Percentiles rank a stretch among this genome's conserved stretches.
Conservation (phyloP, 2,797 vertebrate genomes). For the Tachyglossus aculeatus region DNA sequence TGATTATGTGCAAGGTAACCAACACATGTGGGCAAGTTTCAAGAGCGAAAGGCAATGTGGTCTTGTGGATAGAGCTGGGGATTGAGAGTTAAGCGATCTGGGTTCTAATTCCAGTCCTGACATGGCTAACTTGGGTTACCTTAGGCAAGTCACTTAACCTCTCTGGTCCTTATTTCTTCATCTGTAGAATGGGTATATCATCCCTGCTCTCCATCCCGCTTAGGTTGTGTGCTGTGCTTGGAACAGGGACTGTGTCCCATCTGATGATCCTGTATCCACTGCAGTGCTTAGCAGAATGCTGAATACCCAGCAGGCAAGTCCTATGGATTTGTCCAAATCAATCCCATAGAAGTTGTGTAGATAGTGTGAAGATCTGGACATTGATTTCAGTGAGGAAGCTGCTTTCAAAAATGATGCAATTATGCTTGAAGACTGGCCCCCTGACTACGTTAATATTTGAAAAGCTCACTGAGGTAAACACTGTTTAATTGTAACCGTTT, state of each 20-base stretch:
- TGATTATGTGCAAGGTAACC: too few species aligned
- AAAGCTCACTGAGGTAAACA: slow-evolving; percentile 39
- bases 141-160: neutral
- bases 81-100: neutral
- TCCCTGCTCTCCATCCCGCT: too few species aligned
- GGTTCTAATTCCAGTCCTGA: neutral
- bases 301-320: slow-evolving; percentile 26
- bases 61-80: too few species aligned
- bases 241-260: neutral
- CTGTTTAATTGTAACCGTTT: slow-evolving; percentile 48
- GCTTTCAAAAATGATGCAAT: slow-evolving; percentile 6
- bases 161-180: neutral
- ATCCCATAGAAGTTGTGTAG: slow-evolving; percentile 2
- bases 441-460: neutral
- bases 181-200: neutral
- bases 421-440: neutral
- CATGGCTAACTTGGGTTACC: neutral
- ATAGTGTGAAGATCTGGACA: slow-evolving; percentile 30
- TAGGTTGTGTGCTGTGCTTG: neutral
- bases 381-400: neutral
- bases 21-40: too few species aligned
- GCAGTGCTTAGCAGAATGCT: neutral
- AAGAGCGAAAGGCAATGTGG: too few species aligned
- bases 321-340: slow-evolving; percentile 1
- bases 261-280: neutral